Evolutionary conservation across 2,113 vertebrate species (phyloP).

Genomic region (Dromaius novaehollandiae): DNA sequence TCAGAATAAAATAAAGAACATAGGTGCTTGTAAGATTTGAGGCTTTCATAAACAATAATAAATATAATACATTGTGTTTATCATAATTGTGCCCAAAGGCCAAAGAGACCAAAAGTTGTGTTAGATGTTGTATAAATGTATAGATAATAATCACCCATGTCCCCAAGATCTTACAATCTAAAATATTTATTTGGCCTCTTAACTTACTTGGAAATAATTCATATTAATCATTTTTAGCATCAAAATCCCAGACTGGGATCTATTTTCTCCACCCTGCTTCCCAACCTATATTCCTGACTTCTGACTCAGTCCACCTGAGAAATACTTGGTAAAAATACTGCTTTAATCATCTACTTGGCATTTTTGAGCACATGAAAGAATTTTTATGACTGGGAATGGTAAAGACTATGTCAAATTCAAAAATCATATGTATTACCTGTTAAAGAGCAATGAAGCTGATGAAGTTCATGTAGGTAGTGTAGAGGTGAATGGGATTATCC

Average conservation of each 20-base stretch:
- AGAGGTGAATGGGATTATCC: not conserved
- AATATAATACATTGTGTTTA: not conserved
- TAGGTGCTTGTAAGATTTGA: not conserved
- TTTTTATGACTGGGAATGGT: not conserved
- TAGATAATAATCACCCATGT: slow-evolving; percentile 1
- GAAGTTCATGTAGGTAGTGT: not conserved
- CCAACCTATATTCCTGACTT: not conserved
- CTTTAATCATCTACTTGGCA: slow-evolving; percentile 15
- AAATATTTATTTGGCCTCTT: not conserved
- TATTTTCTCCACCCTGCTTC: slow-evolving; percentile 16
- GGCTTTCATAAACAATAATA: not conserved
- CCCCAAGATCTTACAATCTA: not conserved
- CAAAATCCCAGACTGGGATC: slow-evolving; percentile 3
- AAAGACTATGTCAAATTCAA: slow-evolving; percentile 19
- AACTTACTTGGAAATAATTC: slow-evolving; percentile 52
- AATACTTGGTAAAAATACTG: slow-evolving; percentile 30
- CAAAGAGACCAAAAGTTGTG: not conserved
- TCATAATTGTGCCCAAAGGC: slow-evolving; percentile 19
- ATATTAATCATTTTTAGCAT: slow-evolving; percentile 46
- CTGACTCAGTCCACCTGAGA: slow-evolving; percentile 45
- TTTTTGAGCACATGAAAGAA: slow-evolving; percentile 13
- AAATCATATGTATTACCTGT: not conserved
- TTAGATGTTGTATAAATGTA: slow-evolving; percentile 1
- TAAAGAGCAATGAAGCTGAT: not conserved
- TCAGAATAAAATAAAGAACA: not conserved